Conservation (phyloP, 1,140 invertebrate genomes). For the Trialeurodes vaporariorum region DNA sequence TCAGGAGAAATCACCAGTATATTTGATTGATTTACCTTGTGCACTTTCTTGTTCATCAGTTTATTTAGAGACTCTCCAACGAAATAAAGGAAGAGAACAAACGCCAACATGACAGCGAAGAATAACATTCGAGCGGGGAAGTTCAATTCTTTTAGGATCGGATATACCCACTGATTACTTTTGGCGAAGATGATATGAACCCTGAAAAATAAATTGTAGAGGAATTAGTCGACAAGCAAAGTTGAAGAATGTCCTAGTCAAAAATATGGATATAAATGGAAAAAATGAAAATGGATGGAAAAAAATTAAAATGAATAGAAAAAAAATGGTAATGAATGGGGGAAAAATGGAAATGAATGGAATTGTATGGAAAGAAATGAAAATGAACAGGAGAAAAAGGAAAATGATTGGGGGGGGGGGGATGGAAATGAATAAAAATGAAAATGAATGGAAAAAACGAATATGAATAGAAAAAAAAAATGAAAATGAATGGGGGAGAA, state of each 20-base stretch:
- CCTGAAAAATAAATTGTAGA: conserved; percentile 35
- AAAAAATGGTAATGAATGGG: too few relatives aligned
- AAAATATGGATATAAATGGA: neutral
- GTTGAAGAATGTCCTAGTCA: conserved; percentile 10
- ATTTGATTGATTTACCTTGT: conserved; percentile 1
- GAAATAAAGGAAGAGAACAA: conserved; percentile 49
- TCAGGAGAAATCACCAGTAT: neutral
- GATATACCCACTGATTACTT: conserved; percentile 75
- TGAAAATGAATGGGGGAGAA: too few relatives aligned
- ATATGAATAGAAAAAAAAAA: too few relatives aligned
- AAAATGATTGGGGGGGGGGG: too few relatives aligned
- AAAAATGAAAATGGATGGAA: conserved; percentile 9
- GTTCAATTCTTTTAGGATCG: conserved; percentile 61
- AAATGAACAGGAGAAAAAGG: too few relatives aligned
- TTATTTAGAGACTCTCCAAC: conserved; percentile 56
- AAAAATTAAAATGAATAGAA: neutral
- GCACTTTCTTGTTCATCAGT: conserved; percentile 31
- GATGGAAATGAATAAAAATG: too few relatives aligned
- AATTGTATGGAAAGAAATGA: too few relatives aligned
- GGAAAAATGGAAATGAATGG: too few relatives aligned
- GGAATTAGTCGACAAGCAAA: conserved; percentile 7
- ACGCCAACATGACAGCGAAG: conserved; percentile 45
- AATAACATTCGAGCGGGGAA: conserved; percentile 56
- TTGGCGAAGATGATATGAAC: conserved; percentile 57
- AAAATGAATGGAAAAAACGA: too few relatives aligned